phyloP scores from a whole-genome alignment of 2,797 vertebrate genomes.

The Phyllotis vaccarum region DNA sequence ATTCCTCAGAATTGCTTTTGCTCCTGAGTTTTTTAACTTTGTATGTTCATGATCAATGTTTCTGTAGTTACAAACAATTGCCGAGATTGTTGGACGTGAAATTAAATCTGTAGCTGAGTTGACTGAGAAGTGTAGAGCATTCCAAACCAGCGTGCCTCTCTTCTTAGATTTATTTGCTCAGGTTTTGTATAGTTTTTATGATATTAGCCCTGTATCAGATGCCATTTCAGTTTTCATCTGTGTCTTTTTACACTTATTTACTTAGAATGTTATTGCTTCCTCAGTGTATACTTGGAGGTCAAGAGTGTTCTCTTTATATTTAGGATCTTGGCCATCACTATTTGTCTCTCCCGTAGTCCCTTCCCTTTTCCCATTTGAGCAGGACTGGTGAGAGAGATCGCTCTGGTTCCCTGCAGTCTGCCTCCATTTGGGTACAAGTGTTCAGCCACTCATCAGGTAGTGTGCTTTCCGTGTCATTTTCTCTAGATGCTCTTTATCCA shows the following conservation, averaged over 20 bases:
- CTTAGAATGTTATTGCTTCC: not conserved
- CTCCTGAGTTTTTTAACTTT: not conserved
- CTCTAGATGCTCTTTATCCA: not conserved
- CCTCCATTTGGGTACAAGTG: not conserved
- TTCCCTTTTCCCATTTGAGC: not conserved
- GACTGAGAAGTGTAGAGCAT: not conserved
- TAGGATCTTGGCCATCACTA: not conserved
- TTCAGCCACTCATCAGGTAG: not conserved
- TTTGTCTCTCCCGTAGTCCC: not conserved
- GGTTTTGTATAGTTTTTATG: not conserved
- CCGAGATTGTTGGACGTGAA: not conserved
- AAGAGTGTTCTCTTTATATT: not conserved
- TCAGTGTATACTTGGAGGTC: not conserved
- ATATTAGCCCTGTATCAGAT: not conserved
- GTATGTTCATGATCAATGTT: not conserved
- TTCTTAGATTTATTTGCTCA: constrained; percentile 17
- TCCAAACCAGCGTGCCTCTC: not conserved
- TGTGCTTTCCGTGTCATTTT: not conserved
- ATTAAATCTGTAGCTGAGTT: constrained; percentile 4
- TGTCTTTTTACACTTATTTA: not conserved
- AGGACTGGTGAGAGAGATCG: not conserved
- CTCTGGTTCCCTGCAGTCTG: not conserved
- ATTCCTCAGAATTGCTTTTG: not conserved
- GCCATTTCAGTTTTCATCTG: not conserved
- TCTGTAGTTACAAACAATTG: not conserved